These are phyloP conservation scores for Dreissena polymorpha DNA, from an alignment of 1,140 invertebrate species.

Conservation along the genomic window DNA sequence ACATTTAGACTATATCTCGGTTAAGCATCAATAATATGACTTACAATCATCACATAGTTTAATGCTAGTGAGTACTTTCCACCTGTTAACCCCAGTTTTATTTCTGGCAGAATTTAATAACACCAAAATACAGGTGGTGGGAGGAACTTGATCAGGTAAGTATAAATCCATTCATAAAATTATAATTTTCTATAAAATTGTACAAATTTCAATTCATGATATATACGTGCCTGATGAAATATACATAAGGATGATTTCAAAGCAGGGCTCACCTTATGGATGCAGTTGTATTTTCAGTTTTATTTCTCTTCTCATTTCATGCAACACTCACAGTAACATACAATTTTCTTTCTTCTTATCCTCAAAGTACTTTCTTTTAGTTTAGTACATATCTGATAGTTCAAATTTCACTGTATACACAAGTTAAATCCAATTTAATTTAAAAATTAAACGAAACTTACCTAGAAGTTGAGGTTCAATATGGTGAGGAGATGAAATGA, in stretches of 20 bases:
- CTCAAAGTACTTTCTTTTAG: not conserved
- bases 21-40: not conserved
- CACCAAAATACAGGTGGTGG: not conserved
- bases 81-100: too few species aligned
- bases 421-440: not conserved
- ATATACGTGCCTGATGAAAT: constrained; percentile 4
- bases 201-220: constrained; percentile 25
- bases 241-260: constrained; percentile 12
- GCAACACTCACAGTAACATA: not conserved
- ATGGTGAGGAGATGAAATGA: too few species aligned
- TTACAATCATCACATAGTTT: too few species aligned
- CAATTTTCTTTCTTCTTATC: not conserved
- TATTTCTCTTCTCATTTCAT: not conserved
- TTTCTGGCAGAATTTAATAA: too few species aligned
- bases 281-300: too few species aligned
- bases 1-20: not conserved
- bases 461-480: too few species aligned
- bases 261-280: too few species aligned
- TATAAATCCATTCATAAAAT: constrained; percentile 47
- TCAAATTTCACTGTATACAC: not conserved
- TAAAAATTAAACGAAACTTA: too few species aligned
- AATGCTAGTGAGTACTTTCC: too few species aligned
- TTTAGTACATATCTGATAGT: not conserved
- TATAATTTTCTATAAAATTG: constrained; percentile 5
- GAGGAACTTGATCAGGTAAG: constrained; percentile 9